A percentile compares a stretch with the other conserved stretches of the same genome.
Conservation (phyloP, 64 coral and sea anemone genomes). For the Porites lutea region DNA sequence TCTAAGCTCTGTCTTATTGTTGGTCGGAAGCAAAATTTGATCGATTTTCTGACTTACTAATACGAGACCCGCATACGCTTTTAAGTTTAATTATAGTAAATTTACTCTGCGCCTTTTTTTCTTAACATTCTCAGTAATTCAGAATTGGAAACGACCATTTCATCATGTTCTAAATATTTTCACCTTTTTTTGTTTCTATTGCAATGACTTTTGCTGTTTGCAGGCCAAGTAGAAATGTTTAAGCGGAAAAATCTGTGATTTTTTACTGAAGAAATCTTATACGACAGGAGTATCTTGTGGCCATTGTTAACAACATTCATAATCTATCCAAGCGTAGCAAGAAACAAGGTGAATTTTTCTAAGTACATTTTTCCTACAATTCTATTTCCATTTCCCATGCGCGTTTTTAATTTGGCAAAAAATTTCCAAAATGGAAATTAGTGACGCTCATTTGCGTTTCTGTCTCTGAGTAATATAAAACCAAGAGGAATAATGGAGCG, state of each 20-base stretch:
- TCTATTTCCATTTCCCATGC: not conserved
- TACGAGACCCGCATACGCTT: not conserved
- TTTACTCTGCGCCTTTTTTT: not conserved
- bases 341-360: not conserved
- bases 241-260: not conserved
- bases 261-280: not conserved
- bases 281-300: slow-evolving; percentile 1
- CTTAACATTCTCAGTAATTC: not conserved
- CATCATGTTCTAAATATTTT: not conserved
- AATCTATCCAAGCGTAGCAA: not conserved
- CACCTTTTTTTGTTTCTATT: not conserved
- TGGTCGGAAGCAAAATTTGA: not conserved
- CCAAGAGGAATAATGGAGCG: not conserved
- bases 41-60: not conserved
- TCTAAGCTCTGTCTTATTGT: not conserved
- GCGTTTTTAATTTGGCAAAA: not conserved
- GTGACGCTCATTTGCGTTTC: not conserved
- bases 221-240: not conserved
- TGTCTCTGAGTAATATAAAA: not conserved
- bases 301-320: not conserved
- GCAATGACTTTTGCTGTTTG: not conserved
- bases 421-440: not conserved
- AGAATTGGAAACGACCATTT: not conserved
- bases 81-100: slow-evolving; percentile 3
- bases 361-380: not conserved